Evolutionary conservation across 2,113 vertebrate genomes (phyloP), one percentile per base, ranked within the genome.

Genomic region (Eupsittula cactorum): DNA sequence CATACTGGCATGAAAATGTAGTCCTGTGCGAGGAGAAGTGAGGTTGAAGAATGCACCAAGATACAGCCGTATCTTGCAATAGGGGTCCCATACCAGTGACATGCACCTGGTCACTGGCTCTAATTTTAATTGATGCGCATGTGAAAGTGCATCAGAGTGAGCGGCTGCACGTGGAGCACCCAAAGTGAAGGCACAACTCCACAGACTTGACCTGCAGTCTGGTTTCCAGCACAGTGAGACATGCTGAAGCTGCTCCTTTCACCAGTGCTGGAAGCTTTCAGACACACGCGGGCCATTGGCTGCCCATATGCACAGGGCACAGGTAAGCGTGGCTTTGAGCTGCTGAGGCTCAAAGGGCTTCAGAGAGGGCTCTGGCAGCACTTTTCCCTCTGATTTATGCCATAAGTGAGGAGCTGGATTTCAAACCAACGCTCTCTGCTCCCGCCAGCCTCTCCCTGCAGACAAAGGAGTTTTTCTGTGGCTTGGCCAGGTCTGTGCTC

Each of bases 281-380:
- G 7, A 20, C 1, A 0, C 39, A 27, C 28, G 13, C 2, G 1
- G 60, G 35, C 13, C 53, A n/a, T 31, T 0, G 5, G 50, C 0
- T 55, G 62, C 21, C 29, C 10, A 0, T 4, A 13, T 1, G 71
- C 64, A 2, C 6, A 3, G 52, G 80, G 31, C 11, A 16, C 0
- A 5, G 35, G 13, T 20, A 39, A 28, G 29, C 0, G 49, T 1
- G 7, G 12, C 20, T 63, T 7, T 1, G 3, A n/a, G 39, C 49
- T 33, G 73, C 52, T 46, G 64, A 31, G 73, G 33, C 55, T 14
- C 55, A 13, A 53, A n/a, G 33, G 9, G 28, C 19, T 7, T 28
- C 8, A 27, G 37, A 20, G 50, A 17, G 21, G 28, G 41, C 28
- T 83, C 63, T 29, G 41, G 25, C 71, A 69, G 50, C 39, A 5